Percentiles rank a stretch among this genome's conserved stretches.
Conservation (phyloP, 2,113 vertebrate species). For the Apus apus region DNA sequence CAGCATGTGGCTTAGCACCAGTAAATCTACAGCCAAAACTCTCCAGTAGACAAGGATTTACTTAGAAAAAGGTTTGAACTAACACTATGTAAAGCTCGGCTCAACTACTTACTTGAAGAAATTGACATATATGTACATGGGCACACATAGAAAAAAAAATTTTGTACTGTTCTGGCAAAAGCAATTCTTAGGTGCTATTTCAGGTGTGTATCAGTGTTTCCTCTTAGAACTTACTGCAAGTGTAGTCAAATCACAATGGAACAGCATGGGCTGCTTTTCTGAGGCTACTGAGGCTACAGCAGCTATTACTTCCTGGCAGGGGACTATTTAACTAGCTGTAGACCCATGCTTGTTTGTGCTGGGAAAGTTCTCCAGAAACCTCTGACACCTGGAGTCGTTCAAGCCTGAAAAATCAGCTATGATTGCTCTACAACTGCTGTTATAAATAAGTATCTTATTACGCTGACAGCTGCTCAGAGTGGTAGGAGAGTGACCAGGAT, state of each 20-base stretch:
- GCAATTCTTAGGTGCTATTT: too few species aligned
- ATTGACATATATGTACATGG: background rate
- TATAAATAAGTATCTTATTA: background rate
- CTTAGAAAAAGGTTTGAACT: background rate
- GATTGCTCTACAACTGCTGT: background rate
- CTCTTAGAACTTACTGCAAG: background rate
- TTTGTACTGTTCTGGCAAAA: too few species aligned
- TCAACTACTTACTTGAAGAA: background rate
- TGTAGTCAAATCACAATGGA: background rate
- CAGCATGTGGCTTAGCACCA: background rate
- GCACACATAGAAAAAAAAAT: background rate
- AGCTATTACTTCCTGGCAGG: background rate
- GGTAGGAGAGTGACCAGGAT: background rate
- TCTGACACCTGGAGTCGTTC: background rate
- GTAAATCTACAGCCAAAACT: background rate
- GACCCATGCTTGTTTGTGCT: background rate
- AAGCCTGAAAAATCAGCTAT: background rate
- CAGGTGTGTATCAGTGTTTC: background rate
- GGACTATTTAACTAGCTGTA: background rate
- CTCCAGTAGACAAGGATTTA: background rate
- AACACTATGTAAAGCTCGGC: background rate
- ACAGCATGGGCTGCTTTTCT: background rate
- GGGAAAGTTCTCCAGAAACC: background rate
- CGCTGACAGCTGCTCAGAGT: background rate
- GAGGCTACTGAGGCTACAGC: background rate